Conservation (phyloP, 2,888 invertebrate species). For the Drosophila cognata region DNA sequence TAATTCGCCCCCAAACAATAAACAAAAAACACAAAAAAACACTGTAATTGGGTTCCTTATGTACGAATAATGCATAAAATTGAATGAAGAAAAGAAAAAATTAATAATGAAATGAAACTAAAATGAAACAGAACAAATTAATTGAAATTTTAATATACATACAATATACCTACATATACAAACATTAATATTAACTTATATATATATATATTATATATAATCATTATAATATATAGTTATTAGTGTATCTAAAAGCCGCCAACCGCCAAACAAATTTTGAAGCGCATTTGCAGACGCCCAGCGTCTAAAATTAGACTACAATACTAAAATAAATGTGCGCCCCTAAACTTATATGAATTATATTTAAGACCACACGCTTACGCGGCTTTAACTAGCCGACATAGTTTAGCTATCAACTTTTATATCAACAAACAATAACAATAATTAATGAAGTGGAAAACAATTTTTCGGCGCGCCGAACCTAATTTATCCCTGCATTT, state of each 20-base stretch:
- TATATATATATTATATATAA: conserved; percentile 45
- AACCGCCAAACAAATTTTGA: conserved; percentile 78
- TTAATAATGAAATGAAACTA: conserved; percentile 29
- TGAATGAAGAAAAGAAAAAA: conserved; percentile 18
- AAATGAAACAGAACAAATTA: conserved; percentile 56
- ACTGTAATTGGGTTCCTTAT: conserved; percentile 77
- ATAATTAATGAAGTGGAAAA: conserved; percentile 3
- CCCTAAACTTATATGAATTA: conserved; percentile 36
- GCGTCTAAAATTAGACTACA: conserved; percentile 68
- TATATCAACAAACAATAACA: conserved; percentile 47
- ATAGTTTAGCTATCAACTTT: conserved; percentile 71
- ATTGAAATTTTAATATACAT: conserved; percentile 56
- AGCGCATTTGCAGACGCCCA: conserved; percentile 77
- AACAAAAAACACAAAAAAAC: conserved; percentile 11
- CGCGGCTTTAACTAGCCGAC: conserved; percentile 49
- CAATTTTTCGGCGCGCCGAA: conserved; percentile 39
- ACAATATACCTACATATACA: conserved; percentile 43
- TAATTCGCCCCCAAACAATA: conserved; percentile 11
- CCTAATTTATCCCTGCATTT: conserved; percentile 31
- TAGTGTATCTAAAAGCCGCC: conserved; percentile 55
- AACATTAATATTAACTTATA: conserved; percentile 26
- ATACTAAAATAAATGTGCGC: conserved; percentile 45
- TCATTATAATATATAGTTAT: conserved; percentile 42
- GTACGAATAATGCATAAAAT: conserved; percentile 55
- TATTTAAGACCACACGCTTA: conserved; percentile 69